A percentile compares a stretch with the other conserved stretches of the same genome.
Conservation (phyloP, 2,113 vertebrate genomes). For the Chiloscyllium plagiosum region DNA sequence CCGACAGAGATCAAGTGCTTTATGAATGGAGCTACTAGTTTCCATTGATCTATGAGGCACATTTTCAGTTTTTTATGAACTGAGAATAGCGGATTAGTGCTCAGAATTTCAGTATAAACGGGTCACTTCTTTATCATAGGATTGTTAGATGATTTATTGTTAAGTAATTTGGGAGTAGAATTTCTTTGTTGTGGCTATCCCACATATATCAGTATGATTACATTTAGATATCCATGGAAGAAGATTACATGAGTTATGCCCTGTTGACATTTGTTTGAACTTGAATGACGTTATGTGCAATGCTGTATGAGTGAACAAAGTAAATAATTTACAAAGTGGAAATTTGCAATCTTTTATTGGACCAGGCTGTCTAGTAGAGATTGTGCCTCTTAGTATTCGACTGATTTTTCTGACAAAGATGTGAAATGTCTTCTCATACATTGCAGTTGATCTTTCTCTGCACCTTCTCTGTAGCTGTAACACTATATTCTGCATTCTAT, state of each 20-base stretch:
- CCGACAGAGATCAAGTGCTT: constrained; percentile 36
- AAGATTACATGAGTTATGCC: not conserved
- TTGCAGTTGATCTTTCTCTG: too few species aligned
- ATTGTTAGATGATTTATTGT: not conserved
- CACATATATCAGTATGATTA: not conserved
- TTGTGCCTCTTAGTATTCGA: not conserved
- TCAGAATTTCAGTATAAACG: constrained; percentile 26
- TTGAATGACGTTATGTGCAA: not conserved
- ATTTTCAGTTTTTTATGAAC: constrained; percentile 34
- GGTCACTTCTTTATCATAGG: constrained; percentile 24
- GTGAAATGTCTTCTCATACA: not conserved
- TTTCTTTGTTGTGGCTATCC: not conserved
- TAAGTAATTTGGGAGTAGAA: not conserved
- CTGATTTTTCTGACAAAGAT: not conserved
- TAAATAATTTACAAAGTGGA: not conserved
- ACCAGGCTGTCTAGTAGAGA: not conserved
- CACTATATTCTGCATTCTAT: too few species aligned
- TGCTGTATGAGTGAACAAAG: not conserved
- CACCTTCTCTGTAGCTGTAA: too few species aligned
- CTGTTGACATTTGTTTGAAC: not conserved
- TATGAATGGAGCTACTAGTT: constrained; percentile 34
- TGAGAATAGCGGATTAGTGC: constrained; percentile 24
- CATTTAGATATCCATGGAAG: not conserved
- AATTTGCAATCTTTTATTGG: not conserved
- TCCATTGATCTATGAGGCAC: constrained; percentile 33